Evolutionary conservation across 2,888 invertebrate genomes (phyloP).

Genomic region (Coenonympha glycerion): DNA sequence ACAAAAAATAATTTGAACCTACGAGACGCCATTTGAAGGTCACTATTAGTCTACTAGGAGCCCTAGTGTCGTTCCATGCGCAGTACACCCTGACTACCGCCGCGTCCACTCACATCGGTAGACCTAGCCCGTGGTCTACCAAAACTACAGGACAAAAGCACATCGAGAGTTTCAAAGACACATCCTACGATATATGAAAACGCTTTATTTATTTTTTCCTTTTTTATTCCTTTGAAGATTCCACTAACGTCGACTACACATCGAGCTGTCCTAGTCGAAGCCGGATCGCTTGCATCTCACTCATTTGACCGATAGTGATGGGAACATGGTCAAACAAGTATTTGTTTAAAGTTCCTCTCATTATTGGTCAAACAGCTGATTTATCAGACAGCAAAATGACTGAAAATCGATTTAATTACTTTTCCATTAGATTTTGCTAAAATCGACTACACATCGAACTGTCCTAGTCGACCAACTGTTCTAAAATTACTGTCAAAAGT

Average conservation of each 20-base stretch:
- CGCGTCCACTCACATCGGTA: conserved; percentile 19
- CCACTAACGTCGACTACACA: conserved; percentile 59
- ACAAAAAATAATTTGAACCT: conserved; percentile 65
- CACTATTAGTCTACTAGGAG: conserved; percentile 68
- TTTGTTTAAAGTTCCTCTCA: no score
- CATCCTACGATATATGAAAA: conserved; percentile 67
- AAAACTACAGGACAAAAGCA: conserved; percentile 70
- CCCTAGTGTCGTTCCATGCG: conserved; percentile 38
- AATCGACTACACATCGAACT: neutral
- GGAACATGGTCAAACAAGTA: no score
- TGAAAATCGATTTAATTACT: no score
- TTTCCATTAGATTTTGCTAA: neutral
- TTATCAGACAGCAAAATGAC: no score
- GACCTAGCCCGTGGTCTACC: conserved; percentile 46
- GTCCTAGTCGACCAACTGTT: conserved; percentile 26
- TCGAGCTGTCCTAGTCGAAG: conserved; percentile 68
- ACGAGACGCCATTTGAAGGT: conserved; percentile 54
- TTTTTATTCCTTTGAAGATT: no score
- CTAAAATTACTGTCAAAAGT: conserved; percentile 25
- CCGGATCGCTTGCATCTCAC: no score
- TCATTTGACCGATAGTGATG: no score
- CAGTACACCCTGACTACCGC: conserved; percentile 31
- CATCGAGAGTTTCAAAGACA: conserved; percentile 72
- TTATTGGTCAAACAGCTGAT: no score
- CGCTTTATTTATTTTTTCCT: conserved; percentile 47